Conservation (phyloP, 1,140 invertebrate genomes). For the Rhagoletis pomonella region DNA sequence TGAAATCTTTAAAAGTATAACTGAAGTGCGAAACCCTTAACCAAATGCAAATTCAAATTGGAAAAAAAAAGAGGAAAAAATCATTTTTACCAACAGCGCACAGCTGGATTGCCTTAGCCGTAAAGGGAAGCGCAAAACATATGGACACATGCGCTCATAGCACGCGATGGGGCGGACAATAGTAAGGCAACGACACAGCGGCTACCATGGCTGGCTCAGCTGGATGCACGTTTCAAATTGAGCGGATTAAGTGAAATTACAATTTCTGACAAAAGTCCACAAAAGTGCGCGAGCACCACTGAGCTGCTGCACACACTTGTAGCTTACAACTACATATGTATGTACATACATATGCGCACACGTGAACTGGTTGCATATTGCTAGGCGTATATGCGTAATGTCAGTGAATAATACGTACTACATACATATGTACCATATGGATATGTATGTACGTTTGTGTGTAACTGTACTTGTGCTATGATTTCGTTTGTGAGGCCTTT, state of each 20-base stretch:
- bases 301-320: neutral
- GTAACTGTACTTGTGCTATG: neutral
- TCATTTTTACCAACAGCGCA: neutral
- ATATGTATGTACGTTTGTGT: neutral
- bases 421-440: neutral
- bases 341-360: neutral
- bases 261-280: constrained; percentile 61
- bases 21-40: too few species aligned
- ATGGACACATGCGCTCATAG: neutral
- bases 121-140: neutral
- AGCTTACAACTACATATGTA: neutral
- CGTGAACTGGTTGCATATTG: neutral
- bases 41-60: neutral
- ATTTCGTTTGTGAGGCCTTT: neutral
- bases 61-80: neutral
- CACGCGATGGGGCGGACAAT: constrained; percentile 1
- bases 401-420: neutral
- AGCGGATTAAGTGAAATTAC: constrained; percentile 74
- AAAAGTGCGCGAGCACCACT: constrained; percentile 9
- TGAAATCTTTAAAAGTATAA: too few species aligned
- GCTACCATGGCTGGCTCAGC: neutral
- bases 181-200: constrained; percentile 35
- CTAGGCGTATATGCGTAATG: constrained; percentile 21
- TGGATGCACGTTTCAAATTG: constrained; percentile 72
- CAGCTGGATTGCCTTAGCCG: neutral